Evolutionary conservation across 2,888 invertebrate genomes (phyloP), one percentile per base, ranked within the genome.

Genomic region (Cyrtodaria siliqua): DNA sequence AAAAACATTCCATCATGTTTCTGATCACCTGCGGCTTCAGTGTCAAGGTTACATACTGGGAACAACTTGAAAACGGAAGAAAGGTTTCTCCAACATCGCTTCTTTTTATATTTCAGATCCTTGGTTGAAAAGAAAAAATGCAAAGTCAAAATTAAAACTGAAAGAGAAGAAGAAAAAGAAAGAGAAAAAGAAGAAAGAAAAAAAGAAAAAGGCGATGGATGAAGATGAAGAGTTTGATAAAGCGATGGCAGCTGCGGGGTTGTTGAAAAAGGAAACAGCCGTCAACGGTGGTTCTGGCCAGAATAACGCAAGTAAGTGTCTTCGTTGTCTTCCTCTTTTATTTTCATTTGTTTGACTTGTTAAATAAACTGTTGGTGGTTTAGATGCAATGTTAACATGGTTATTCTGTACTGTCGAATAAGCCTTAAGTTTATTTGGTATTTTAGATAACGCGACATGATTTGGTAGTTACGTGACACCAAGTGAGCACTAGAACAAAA

Each of bases 41-140:
- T n/a, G n/a, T n/a, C n/a, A n/a, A n/a, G n/a, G n/a, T n/a, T n/a
- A n/a, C n/a, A n/a, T n/a, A n/a, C n/a, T n/a, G n/a, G n/a, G n/a
- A n/a, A n/a, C n/a, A n/a, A n/a, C n/a, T n/a, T n/a, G n/a, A n/a
- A n/a, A n/a, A n/a, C n/a, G n/a, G n/a, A n/a, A n/a, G n/a, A n/a
- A n/a, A n/a, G n/a, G n/a, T n/a, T n/a, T n/a, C n/a, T n/a, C n/a
- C n/a, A n/a, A n/a, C n/a, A n/a, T n/a, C n/a, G n/a, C n/a, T n/a
- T n/a, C n/a, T n/a, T n/a, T n/a, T n/a, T n/a, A n/a, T n/a, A n/a
- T n/a, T 69, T 40, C 42, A 95, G 97, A 97, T 93, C 97, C 97
- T 0, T 97, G 97, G 96, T 95, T 96, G 71, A 91, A 91, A 73
- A 88, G 87, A 50, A 68, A 78, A 67, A 86, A 73, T 57, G 81